A percentile compares a stretch with the other conserved stretches of the same genome.
phyloP scores from a whole-genome alignment of 1,140 invertebrate species.

The Drosophila quadrilineata region DNA sequence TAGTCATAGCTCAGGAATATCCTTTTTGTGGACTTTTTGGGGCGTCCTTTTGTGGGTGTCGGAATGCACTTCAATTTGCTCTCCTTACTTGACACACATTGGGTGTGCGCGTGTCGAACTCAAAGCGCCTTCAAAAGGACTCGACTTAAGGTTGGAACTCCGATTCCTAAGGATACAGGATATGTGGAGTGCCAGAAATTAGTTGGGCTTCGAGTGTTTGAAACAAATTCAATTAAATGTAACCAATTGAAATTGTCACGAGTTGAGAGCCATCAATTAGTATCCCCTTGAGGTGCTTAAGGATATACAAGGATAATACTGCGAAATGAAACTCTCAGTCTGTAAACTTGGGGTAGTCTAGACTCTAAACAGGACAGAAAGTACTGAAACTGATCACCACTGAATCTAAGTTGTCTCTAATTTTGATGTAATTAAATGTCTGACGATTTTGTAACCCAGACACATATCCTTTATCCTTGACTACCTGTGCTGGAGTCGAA shows the following conservation, averaged over 20 bases:
- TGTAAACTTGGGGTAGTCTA: too few relatives aligned
- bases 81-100: conserved; percentile 44
- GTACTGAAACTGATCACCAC: too few relatives aligned
- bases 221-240: conserved; percentile 31
- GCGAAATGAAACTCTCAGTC: too few relatives aligned
- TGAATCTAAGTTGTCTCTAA: too few relatives aligned
- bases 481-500: conserved; percentile 27
- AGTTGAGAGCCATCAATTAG: neutral
- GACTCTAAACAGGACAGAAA: too few relatives aligned
- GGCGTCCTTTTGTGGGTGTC: conserved; percentile 34
- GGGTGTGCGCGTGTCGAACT: conserved; percentile 55
- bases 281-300: neutral
- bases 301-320: too few relatives aligned
- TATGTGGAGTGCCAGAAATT: neutral
- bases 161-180: too few relatives aligned
- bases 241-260: conserved; percentile 44
- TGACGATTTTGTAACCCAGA: too few relatives aligned
- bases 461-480: conserved; percentile 2
- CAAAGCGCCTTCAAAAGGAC: conserved; percentile 27
- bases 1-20: conserved; percentile 42
- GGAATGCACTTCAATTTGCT: conserved; percentile 53
- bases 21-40: neutral
- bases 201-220: conserved; percentile 16
- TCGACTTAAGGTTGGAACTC: neutral
- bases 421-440: too few relatives aligned